Evolutionary conservation across 2,113 vertebrate species (phyloP), one percentile per base, ranked within the genome.

Genomic region (Apus apus): DNA sequence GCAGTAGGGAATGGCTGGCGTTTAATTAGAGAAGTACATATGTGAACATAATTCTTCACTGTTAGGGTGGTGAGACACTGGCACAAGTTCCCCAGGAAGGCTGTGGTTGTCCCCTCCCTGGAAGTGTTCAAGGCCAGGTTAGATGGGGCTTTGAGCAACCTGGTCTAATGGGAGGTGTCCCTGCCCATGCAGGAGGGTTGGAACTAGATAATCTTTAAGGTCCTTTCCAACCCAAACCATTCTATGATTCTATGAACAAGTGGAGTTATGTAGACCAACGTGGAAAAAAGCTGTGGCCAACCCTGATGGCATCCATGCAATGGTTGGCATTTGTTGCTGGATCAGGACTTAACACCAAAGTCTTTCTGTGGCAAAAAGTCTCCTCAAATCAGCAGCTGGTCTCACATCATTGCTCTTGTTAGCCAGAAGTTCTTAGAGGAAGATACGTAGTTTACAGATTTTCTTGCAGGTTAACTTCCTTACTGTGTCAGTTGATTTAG

Each of bases 291-390:
- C 57, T 20, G 12, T 25, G 40, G 18, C 29, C 5, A 0, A 43
- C 15, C 19, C 15, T 18, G 4, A 3, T 26, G 16, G 13, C 0
- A 0, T 20, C 2, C 1, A 0, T 74, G 50, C 21, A 8, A 0
- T 21, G n/a, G 17, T 7, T 85, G 46, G 12, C 1, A 0, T 26
- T 67, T n/a, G 36, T 65, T 22, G 5, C 77, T 45, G 50, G 13
- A 12, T 68, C 65, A 8, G 58, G 22, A 15, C 16, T 79, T 64
- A 12, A 43, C 2, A 10, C 8, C 17, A 17, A 60, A 74, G 30
- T 10, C 18, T 60, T 62, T 56, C 32, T 0, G 0, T 30, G 30
- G 17, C 12, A 26, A 77, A 56, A 64, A 40, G 48, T 14, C 18
- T 38, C 30, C n/a, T 61, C 43, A 54, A 8, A 50, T n/a, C 20